These are phyloP conservation scores for Hippopotamyrus pictus DNA, from an alignment of 2,797 vertebrate genomes.

Conservation along the genomic window DNA sequence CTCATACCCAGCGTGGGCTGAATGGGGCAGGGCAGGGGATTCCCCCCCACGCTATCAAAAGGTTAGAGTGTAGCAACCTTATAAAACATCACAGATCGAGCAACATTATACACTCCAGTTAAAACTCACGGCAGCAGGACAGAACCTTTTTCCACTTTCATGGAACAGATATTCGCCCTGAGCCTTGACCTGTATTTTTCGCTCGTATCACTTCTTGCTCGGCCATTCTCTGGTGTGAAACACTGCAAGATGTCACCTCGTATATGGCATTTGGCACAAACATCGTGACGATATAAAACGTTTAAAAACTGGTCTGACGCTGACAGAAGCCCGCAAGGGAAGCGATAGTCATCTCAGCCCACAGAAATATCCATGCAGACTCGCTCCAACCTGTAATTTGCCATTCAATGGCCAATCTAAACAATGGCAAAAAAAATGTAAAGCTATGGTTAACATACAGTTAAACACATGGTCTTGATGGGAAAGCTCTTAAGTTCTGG, in stretches of 20 bases:
- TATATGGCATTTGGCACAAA: background rate
- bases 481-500: background rate
- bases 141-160: background rate
- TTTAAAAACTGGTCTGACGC: background rate
- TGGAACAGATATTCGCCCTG: background rate
- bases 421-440: background rate
- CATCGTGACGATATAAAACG: background rate
- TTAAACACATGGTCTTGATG: background rate
- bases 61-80: background rate
- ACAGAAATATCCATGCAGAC: background rate
- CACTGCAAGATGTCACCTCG: background rate
- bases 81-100: background rate
- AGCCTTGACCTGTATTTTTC: too few species aligned
- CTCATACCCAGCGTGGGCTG: slow-evolving; percentile 16
- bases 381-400: background rate
- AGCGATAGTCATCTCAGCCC: background rate
- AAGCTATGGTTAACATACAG: background rate
- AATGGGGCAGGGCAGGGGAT: slow-evolving; percentile 18
- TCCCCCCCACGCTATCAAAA: slow-evolving; percentile 13
- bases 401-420: background rate
- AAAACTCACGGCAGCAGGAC: background rate
- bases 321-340: background rate
- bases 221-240: background rate
- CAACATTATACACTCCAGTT: background rate
- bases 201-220: background rate